phyloP scores from a whole-genome alignment of 2,888 invertebrate species.

The Catocala fraxini region DNA sequence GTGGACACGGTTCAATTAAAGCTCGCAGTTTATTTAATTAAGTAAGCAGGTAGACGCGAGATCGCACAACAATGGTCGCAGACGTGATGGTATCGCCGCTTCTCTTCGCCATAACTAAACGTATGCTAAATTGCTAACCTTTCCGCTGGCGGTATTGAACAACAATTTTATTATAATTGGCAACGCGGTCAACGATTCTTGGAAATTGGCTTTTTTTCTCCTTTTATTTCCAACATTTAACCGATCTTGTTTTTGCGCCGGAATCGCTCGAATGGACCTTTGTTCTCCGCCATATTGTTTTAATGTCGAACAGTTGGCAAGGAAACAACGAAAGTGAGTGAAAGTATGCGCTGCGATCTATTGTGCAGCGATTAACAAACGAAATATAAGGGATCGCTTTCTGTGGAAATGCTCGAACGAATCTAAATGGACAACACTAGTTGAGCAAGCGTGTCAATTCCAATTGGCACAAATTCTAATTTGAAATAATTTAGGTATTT shows the following conservation, averaged over 20 bases:
- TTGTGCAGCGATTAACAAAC: slow-evolving; percentile 50
- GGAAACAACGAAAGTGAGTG: slow-evolving; percentile 71
- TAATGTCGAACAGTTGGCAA: slow-evolving; percentile 66
- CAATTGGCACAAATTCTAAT: no score
- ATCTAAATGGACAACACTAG: slow-evolving; percentile 9
- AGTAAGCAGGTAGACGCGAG: slow-evolving; percentile 22
- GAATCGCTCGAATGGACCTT: slow-evolving; percentile 75
- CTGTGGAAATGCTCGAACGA: slow-evolving; percentile 9
- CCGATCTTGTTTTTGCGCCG: slow-evolving; percentile 80
- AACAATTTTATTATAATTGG: slow-evolving; percentile 85
- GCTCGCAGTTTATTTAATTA: slow-evolving; percentile 33
- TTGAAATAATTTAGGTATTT: no score
- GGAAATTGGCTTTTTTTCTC: slow-evolving; percentile 78
- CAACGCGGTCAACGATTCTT: slow-evolving; percentile 81
- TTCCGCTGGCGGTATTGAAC: slow-evolving; percentile 78
- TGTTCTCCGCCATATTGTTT: slow-evolving; percentile 81
- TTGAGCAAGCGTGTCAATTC: not conserved
- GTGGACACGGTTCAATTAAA: slow-evolving; percentile 37
- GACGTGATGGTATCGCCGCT: slow-evolving; percentile 46
- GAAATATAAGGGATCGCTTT: slow-evolving; percentile 37
- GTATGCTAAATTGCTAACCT: slow-evolving; percentile 76
- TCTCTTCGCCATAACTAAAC: slow-evolving; percentile 58
- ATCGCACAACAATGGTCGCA: slow-evolving; percentile 21
- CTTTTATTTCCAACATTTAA: slow-evolving; percentile 77
- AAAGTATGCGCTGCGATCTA: slow-evolving; percentile 64